Evolutionary conservation across 2,113 vertebrate species (phyloP).

Genomic region (Malurus melanocephalus): DNA sequence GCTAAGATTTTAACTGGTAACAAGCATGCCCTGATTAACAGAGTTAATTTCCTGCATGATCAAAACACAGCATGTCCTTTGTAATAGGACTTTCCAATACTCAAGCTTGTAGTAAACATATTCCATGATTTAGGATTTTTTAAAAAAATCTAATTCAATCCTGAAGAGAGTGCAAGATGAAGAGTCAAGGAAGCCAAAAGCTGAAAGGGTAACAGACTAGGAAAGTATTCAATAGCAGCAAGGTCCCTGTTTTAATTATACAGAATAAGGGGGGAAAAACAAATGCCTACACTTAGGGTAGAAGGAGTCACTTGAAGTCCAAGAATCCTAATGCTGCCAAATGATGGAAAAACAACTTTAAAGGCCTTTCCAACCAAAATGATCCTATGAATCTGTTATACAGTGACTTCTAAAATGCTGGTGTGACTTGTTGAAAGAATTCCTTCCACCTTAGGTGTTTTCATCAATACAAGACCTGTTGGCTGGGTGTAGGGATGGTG

Average conservation of each 20-base stretch:
- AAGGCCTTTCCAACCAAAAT: not conserved
- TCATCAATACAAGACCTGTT: not conserved
- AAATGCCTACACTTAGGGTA: not conserved
- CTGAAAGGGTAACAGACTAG: not conserved
- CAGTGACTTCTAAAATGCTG: not conserved
- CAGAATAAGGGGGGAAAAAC: rapidly evolving
- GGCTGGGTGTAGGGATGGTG: not conserved
- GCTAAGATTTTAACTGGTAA: slow-evolving; percentile 22
- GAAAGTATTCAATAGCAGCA: not conserved
- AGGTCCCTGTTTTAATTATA: not conserved
- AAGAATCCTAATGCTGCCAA: not conserved
- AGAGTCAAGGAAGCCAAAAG: not conserved
- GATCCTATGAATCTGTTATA: not conserved
- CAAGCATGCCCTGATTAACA: slow-evolving; percentile 11
- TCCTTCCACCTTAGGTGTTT: not conserved
- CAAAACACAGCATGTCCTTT: not conserved
- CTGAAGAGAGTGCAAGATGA: not conserved
- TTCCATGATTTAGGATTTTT: not conserved
- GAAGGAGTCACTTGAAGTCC: not conserved
- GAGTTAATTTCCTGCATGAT: slow-evolving; percentile 41
- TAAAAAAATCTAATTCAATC: not conserved
- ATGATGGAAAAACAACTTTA: not conserved
- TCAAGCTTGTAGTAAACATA: not conserved
- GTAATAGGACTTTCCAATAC: not conserved
- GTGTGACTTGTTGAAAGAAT: not conserved